Conservation (phyloP, 2,888 invertebrate species). For the Lepidochitona cinerea region DNA sequence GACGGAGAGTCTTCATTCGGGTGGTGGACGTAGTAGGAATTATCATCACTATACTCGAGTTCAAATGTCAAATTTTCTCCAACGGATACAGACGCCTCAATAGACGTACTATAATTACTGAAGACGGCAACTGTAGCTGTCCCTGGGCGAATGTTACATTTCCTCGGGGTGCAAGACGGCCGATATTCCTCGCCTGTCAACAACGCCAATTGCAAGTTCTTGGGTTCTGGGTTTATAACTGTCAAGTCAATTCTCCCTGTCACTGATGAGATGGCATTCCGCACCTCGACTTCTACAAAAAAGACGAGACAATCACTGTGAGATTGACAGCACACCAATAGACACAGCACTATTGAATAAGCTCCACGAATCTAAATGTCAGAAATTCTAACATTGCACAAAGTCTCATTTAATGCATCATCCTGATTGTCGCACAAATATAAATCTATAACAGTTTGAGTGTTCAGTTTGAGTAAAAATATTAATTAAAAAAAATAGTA, state of each 20-base stretch:
- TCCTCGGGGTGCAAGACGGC: slow-evolving; percentile 45
- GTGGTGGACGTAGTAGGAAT: background rate
- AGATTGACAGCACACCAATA: no score
- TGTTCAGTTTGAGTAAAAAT: no score
- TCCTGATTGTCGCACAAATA: no score
- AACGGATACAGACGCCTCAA: slow-evolving; percentile 46
- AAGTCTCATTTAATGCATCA: no score
- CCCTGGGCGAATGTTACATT: slow-evolving; percentile 12
- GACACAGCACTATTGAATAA: no score
- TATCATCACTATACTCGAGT: background rate
- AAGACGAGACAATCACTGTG: background rate
- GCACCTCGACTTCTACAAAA: background rate
- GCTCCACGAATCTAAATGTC: no score
- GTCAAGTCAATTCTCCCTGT: slow-evolving; percentile 15
- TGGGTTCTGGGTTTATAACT: slow-evolving; percentile 44
- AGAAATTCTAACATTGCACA: no score
- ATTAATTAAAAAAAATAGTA: no score
- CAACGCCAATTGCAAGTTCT: slow-evolving; percentile 41
- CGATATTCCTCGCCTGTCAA: slow-evolving; percentile 25
- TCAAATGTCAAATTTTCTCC: slow-evolving; percentile 49
- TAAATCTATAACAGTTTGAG: no score
- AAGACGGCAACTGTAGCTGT: slow-evolving; percentile 41
- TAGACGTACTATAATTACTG: slow-evolving; percentile 30
- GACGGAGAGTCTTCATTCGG: background rate
- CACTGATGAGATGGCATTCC: background rate